phyloP scores from a whole-genome alignment of 2,113 vertebrate species.

The Ursus arctos region DNA sequence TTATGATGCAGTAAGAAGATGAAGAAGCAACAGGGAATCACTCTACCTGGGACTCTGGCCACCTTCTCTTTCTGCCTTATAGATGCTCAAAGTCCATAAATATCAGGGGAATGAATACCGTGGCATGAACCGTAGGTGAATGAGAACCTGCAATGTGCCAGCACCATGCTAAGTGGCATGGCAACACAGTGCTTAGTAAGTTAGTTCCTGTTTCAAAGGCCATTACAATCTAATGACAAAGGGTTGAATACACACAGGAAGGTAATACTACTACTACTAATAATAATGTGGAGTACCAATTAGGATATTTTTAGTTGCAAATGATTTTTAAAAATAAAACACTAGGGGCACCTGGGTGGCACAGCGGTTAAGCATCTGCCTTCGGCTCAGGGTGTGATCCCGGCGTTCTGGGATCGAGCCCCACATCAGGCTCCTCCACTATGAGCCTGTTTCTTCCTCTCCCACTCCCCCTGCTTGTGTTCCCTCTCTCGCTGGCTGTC shows the following conservation, averaged over 20 bases:
- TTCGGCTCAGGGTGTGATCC: too few species aligned
- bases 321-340: neutral
- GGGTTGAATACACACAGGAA: neutral
- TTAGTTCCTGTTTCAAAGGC: neutral
- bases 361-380: too few species aligned
- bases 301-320: neutral
- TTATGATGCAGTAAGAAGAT: neutral
- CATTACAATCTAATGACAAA: neutral
- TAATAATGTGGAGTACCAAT: neutral
- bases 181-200: neutral
- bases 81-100: neutral
- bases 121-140: neutral
- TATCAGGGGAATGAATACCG: accelerated
- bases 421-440: too few species aligned
- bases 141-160: neutral
- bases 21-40: neutral
- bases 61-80: neutral
- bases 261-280: neutral
- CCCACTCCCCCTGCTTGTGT: too few species aligned
- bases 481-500: too few species aligned
- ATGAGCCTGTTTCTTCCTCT: too few species aligned
- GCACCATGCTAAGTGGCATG: accelerated
- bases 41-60: neutral
- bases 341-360: neutral
- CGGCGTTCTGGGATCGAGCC: too few species aligned